Conservation (phyloP, 1,140 invertebrate genomes). For the Phortica variegata region DNA sequence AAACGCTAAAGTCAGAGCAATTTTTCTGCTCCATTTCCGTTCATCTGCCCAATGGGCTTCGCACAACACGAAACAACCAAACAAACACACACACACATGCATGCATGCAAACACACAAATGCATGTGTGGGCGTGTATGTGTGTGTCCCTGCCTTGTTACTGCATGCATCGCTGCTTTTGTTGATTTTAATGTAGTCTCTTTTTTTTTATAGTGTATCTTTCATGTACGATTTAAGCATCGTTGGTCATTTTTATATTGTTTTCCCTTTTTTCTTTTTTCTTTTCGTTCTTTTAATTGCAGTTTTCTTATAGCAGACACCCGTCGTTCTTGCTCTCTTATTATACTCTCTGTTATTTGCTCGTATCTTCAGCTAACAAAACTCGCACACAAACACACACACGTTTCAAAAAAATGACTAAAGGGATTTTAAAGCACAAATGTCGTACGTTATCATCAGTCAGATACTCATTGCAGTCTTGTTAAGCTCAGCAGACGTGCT, state of each 20-base stretch:
- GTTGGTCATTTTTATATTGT: no score
- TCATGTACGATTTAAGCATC: no score
- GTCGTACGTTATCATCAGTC: conserved; percentile 41
- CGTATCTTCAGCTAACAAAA: conserved; percentile 1
- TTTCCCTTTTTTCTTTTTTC: no score
- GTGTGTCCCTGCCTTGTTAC: conserved; percentile 3
- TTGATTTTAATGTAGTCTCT: conserved; percentile 5
- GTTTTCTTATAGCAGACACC: no score
- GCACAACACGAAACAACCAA: no score
- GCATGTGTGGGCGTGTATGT: no score
- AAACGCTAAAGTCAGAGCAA: conserved; percentile 46
- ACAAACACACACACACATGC: no score
- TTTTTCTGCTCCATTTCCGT: conserved; percentile 52
- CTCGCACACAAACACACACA: no score
- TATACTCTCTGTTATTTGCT: conserved; percentile 52
- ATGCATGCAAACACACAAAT: no score
- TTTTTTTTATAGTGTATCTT: no score
- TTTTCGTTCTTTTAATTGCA: no score
- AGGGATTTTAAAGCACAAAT: conserved; percentile 52
- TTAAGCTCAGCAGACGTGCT: not conserved
- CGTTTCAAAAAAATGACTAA: conserved; percentile 29
- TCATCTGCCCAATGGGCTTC: conserved; percentile 11
- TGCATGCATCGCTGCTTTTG: conserved; percentile 1
- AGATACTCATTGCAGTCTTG: not conserved
- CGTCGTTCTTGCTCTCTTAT: conserved; percentile 9